phyloP scores from a whole-genome alignment of 2,113 vertebrate species.

The Nesogale talazaci region DNA sequence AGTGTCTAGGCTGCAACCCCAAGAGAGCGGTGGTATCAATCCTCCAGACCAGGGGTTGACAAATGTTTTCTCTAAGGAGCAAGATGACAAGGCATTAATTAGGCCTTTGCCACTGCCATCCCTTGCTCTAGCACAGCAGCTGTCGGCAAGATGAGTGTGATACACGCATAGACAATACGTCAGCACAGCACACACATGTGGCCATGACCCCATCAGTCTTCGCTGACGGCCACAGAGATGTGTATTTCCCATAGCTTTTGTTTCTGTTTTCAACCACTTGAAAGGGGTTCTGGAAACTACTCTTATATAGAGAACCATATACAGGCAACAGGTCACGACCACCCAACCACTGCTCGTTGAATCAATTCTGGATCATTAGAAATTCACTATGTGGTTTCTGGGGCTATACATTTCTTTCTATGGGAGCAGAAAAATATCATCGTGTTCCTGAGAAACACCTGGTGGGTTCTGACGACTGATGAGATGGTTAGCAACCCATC shows the following conservation, averaged over 20 bases:
- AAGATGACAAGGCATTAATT: too few relatives aligned
- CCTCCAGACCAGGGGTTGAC: background rate
- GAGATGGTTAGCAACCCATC: too few relatives aligned
- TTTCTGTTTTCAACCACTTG: background rate
- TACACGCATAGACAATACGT: background rate
- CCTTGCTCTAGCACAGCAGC: background rate
- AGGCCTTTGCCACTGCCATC: background rate
- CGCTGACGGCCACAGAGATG: background rate
- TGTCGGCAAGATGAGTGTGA: too few relatives aligned
- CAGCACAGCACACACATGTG: background rate
- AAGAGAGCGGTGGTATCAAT: background rate
- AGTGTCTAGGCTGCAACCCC: background rate
- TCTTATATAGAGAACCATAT: background rate
- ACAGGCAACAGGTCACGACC: background rate
- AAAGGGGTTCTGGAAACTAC: background rate
- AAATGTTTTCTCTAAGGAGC: background rate
- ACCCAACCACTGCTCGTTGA: too few relatives aligned
- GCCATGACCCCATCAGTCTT: background rate
- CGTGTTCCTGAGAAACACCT: too few relatives aligned
- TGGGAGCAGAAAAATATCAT: too few relatives aligned
- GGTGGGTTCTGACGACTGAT: too few relatives aligned
- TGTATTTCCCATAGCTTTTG: slow-evolving; percentile 1
- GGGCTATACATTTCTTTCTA: too few relatives aligned
- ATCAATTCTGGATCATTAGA: too few relatives aligned
- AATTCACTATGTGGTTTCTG: too few relatives aligned